Evolutionary conservation across 2,797 vertebrate species (phyloP).

Genomic region (Sphaeramia orbicularis): DNA sequence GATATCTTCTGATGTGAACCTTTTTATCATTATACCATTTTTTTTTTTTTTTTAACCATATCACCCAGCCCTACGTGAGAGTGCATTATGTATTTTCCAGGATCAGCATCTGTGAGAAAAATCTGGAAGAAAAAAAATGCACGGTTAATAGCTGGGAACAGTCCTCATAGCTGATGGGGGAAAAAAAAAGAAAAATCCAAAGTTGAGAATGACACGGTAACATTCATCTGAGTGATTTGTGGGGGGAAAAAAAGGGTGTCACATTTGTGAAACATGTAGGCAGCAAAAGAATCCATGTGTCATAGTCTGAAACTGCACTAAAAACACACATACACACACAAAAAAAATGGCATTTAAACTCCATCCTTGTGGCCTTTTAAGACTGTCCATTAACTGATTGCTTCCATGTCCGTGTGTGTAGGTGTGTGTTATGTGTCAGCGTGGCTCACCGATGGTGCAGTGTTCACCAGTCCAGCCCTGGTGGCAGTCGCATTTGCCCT

Average conservation of each 20-base stretch:
- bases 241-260: too few relatives aligned
- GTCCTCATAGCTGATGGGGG: not conserved
- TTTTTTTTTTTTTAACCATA: too few relatives aligned
- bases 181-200: not conserved
- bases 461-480: slow-evolving; percentile 99
- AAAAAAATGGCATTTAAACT: not conserved
- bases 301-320: not conserved
- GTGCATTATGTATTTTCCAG: too few relatives aligned
- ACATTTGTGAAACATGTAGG: not conserved
- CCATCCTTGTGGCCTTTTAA: slow-evolving; percentile 48
- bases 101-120: too few relatives aligned
- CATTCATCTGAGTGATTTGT: too few relatives aligned
- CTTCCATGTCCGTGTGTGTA: slow-evolving; percentile 4
- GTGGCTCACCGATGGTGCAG: slow-evolving; percentile 95
- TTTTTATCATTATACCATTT: too few relatives aligned
- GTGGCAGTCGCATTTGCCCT: slow-evolving; percentile 97
- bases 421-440: slow-evolving; percentile 50
- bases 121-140: too few relatives aligned
- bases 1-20: too few relatives aligned
- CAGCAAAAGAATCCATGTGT: not conserved
- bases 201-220: too few relatives aligned
- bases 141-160: too few relatives aligned
- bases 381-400: slow-evolving; percentile 39
- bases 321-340: too few relatives aligned
- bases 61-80: too few relatives aligned